phyloP scores from a whole-genome alignment of 2,797 vertebrate species.

The Toxotes lorentzi region DNA sequence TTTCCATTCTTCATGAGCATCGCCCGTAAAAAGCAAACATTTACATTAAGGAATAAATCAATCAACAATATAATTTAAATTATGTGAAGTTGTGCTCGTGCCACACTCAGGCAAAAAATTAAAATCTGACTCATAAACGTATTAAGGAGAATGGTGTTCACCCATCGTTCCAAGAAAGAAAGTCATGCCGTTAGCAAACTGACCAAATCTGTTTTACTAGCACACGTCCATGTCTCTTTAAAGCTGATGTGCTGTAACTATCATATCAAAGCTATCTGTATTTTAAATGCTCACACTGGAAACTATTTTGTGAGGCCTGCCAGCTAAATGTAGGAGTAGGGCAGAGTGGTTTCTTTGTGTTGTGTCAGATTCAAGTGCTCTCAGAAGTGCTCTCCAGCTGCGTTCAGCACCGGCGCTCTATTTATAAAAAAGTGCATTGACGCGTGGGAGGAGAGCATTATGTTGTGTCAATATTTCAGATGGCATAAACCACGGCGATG shows the following conservation, averaged over 20 bases:
- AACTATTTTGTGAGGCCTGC: conserved; percentile 56
- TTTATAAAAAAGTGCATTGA: conserved; percentile 73
- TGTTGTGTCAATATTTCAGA: conserved; percentile 75
- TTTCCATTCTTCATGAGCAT: too few species aligned
- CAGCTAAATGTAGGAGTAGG: conserved; percentile 71
- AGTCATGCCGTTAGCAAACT: too few species aligned
- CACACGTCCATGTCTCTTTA: conserved; percentile 7
- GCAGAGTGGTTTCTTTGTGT: conserved; percentile 64
- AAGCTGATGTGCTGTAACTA: conserved; percentile 15
- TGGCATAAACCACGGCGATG: conserved; percentile 40
- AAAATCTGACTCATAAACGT: too few species aligned
- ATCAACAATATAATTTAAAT: too few species aligned
- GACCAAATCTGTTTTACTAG: neutral
- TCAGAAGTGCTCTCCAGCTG: conserved; percentile 76
- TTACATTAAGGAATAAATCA: too few species aligned
- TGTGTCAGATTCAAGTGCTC: conserved; percentile 69
- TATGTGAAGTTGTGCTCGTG: too few species aligned
- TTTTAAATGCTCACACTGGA: conserved; percentile 49
- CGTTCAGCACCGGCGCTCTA: conserved; percentile 62
- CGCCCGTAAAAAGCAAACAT: too few species aligned
- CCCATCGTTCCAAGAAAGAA: too few species aligned
- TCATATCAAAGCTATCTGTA: conserved; percentile 59
- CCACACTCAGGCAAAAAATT: too few species aligned
- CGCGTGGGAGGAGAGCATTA: conserved; percentile 73
- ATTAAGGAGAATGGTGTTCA: too few species aligned